Percentiles rank a stretch among this genome's conserved stretches.
These are phyloP conservation scores for Brienomyrus brachyistius DNA, from an alignment of 2,113 vertebrate species.

Conservation along the genomic window DNA sequence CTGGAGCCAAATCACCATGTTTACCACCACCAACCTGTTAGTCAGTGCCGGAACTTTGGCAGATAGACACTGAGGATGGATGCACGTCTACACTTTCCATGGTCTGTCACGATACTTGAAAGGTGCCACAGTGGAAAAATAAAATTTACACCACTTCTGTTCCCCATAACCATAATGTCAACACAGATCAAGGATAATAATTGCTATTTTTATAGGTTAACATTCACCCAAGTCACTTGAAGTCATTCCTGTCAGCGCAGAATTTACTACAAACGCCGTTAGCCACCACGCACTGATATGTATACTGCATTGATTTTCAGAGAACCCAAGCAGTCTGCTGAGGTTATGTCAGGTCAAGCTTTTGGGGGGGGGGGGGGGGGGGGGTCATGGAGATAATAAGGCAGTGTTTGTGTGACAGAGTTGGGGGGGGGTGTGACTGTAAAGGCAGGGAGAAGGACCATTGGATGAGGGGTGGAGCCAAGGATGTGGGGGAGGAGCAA, in stretches of 20 bases:
- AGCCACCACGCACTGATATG: not conserved
- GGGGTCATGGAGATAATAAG: not conserved
- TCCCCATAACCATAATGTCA: not conserved
- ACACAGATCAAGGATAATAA: not conserved
- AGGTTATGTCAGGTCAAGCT: slow-evolving; percentile 9
- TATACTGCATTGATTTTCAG: not conserved
- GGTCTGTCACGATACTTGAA: not conserved
- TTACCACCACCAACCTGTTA: not conserved
- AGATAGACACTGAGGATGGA: not conserved
- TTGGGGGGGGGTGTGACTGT: not conserved
- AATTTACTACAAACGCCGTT: not conserved
- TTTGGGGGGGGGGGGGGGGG: not conserved
- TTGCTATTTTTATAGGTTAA: not conserved
- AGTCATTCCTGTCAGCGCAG: not conserved
- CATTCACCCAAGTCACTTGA: not conserved
- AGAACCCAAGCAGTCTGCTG: not conserved
- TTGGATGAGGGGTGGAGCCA: not conserved
- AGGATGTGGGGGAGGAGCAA: not conserved
- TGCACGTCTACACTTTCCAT: not conserved
- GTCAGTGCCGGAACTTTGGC: not conserved
- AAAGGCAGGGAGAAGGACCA: not conserved
- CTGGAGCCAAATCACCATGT: not conserved
- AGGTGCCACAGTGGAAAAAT: not conserved
- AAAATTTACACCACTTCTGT: not conserved
- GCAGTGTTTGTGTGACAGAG: not conserved